These are phyloP conservation scores for Taenioides sp. DNA, from an alignment of 2,797 vertebrate genomes.

Conservation along the genomic window DNA sequence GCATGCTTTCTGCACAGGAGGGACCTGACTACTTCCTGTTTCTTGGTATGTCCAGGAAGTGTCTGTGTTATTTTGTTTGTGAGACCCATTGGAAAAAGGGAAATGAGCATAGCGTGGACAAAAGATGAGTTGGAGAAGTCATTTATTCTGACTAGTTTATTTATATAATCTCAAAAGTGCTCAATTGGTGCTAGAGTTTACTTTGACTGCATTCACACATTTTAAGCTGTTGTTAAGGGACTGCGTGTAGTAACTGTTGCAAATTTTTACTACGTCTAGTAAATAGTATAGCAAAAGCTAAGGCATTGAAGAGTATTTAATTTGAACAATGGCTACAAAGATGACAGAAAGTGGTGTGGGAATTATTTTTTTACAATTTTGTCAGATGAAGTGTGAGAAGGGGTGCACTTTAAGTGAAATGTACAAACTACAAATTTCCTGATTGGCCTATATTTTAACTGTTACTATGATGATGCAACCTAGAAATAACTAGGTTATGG, in stretches of 20 bases:
- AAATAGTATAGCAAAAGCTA: too few relatives aligned
- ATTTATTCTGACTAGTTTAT: background rate
- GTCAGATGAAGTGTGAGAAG: too few relatives aligned
- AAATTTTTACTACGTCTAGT: too few relatives aligned
- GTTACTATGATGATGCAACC: background rate
- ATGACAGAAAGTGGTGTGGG: too few relatives aligned
- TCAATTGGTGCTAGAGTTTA: background rate
- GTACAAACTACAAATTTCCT: background rate
- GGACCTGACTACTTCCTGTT: conserved; percentile 26
- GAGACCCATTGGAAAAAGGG: conserved; percentile 1
- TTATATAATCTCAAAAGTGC: background rate
- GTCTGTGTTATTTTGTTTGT: background rate
- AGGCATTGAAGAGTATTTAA: too few relatives aligned
- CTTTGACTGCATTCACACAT: background rate
- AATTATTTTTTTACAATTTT: too few relatives aligned
- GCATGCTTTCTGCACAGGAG: conserved; percentile 11
- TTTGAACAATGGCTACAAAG: too few relatives aligned
- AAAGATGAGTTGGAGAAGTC: background rate
- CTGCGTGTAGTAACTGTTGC: too few relatives aligned
- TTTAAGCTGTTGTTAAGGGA: background rate
- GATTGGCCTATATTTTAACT: background rate
- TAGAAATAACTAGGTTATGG: too few relatives aligned
- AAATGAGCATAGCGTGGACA: background rate
- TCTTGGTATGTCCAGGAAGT: conserved; percentile 30
- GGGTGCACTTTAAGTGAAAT: background rate